Percentiles rank a stretch among this genome's conserved stretches.
These are phyloP conservation scores for Calyptommatus sinebrachiatus DNA, from an alignment of 2,113 vertebrate species.

Conservation along the genomic window DNA sequence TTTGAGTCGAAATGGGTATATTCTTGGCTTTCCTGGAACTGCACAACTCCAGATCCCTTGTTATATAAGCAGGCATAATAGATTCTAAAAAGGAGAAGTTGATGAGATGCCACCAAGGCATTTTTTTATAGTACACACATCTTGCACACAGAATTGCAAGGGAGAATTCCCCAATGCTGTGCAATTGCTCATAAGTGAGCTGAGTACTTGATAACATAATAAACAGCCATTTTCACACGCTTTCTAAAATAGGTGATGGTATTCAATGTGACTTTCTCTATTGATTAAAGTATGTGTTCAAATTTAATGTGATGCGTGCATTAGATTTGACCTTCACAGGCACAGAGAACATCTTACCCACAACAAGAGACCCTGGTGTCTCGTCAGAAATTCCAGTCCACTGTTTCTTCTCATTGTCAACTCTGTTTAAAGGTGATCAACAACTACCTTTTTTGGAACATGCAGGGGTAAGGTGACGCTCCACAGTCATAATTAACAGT, in stretches of 20 bases:
- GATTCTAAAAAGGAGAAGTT: conserved; percentile 1
- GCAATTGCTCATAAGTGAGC: conserved; percentile 42
- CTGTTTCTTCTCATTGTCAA: neutral
- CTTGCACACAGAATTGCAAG: conserved; percentile 42
- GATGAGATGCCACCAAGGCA: neutral
- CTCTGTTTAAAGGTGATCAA: neutral
- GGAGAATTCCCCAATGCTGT: conserved; percentile 51
- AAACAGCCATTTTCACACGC: conserved; percentile 52
- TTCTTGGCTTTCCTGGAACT: conserved; percentile 31
- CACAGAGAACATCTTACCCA: conserved; percentile 9
- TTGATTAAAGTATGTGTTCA: conserved; percentile 50
- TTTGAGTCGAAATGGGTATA: conserved; percentile 11
- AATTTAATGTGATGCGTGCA: conserved; percentile 23
- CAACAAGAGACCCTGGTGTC: neutral
- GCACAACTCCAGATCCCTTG: conserved; percentile 8
- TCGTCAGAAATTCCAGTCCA: neutral
- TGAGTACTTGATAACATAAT: conserved; percentile 41
- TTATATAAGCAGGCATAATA: conserved; percentile 21
- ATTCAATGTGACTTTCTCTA: conserved; percentile 47
- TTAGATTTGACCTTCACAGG: neutral
- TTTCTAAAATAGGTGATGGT: conserved; percentile 25
- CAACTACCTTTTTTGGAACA: conserved; percentile 19
- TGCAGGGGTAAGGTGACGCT: conserved; percentile 19
- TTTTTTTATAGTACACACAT: conserved; percentile 35
- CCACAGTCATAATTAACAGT: conserved; percentile 28